These are phyloP conservation scores for Euplagia quadripunctaria DNA, from an alignment of 2,888 invertebrate species.

Conservation along the genomic window DNA sequence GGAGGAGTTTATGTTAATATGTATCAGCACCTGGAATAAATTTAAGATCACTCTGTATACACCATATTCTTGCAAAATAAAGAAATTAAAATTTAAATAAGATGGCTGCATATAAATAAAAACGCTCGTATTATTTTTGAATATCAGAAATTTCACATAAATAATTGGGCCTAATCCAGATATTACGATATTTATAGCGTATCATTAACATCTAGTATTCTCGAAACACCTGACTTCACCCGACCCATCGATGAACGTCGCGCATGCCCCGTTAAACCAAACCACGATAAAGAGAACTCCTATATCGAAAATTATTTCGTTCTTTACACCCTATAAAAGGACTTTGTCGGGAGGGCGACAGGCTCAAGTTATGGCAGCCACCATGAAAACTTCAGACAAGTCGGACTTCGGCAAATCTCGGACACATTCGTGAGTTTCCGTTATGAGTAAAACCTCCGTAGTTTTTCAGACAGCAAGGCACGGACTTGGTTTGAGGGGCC, in stretches of 20 bases:
- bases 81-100: background rate
- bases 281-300: slow-evolving; percentile 58
- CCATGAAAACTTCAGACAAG: slow-evolving; percentile 65
- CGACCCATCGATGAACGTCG: slow-evolving; percentile 58
- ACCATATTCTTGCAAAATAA: too few species aligned
- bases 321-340: slow-evolving; percentile 51
- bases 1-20: too few species aligned
- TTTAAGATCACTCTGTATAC: too few species aligned
- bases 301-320: slow-evolving; percentile 47
- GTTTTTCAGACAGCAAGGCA: slow-evolving; percentile 54
- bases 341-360: slow-evolving; percentile 36
- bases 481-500: slow-evolving; percentile 37
- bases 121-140: background rate
- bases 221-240: slow-evolving; percentile 45
- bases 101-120: background rate
- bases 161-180: slow-evolving; percentile 22
- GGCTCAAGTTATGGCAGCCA: slow-evolving; percentile 55
- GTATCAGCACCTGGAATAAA: too few species aligned
- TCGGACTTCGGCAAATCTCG: slow-evolving; percentile 58
- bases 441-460: slow-evolving; percentile 53
- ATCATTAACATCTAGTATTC: slow-evolving; percentile 28
- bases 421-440: slow-evolving; percentile 59
- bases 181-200: slow-evolving; percentile 31
- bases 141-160: background rate
- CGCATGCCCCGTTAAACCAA: slow-evolving; percentile 63